Percentiles rank a stretch among this genome's conserved stretches.
Evolutionary conservation across 1,140 invertebrate species (phyloP).

Genomic region (Drosophila novamexicana): DNA sequence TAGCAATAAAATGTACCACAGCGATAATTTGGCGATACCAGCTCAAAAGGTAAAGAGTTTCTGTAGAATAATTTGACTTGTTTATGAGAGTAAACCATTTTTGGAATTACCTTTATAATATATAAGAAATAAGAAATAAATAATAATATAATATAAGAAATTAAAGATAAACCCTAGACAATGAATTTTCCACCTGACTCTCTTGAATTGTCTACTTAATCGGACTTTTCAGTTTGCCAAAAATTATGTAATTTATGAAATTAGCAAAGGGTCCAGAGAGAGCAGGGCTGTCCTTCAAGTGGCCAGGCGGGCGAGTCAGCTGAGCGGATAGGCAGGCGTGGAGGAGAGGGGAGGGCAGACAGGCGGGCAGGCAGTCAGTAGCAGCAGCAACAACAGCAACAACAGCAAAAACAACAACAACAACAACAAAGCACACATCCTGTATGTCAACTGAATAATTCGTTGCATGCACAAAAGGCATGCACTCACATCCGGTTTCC

Average conservation of each 20-base stretch:
- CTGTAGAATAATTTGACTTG: too few relatives aligned
- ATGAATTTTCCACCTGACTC: background rate
- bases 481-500: constrained; percentile 82
- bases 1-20: too few relatives aligned
- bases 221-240: background rate
- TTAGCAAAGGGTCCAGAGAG: constrained; percentile 21
- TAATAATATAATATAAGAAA: too few relatives aligned
- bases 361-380: constrained; percentile 24
- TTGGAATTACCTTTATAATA: too few relatives aligned
- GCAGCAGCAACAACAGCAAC: constrained; percentile 41
- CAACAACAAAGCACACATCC: constrained; percentile 80
- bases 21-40: too few relatives aligned
- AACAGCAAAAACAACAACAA: constrained; percentile 48
- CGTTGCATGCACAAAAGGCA: constrained; percentile 82
- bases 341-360: constrained; percentile 18
- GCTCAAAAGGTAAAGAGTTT: too few relatives aligned
- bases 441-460: constrained; percentile 82
- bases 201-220: too few relatives aligned
- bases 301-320: constrained; percentile 3
- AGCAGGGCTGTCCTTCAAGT: constrained; percentile 15
- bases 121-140: too few relatives aligned
- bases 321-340: constrained; percentile 25
- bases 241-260: constrained; percentile 56
- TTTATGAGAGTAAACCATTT: too few relatives aligned
- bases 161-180: background rate